Evolutionary conservation across 2,888 invertebrate genomes (phyloP).

Genomic region (Brassicogethes aeneus): DNA sequence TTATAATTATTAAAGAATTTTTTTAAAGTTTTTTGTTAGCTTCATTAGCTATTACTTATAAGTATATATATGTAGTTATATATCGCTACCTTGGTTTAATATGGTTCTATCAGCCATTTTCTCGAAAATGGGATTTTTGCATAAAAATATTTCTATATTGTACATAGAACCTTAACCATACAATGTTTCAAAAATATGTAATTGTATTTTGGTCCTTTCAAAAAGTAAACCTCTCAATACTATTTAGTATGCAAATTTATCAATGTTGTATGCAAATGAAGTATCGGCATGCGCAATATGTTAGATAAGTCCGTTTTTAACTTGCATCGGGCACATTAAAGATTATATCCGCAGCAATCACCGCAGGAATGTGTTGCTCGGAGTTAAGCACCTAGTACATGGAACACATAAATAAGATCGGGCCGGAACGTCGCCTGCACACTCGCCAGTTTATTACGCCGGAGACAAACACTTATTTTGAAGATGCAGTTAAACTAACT

Average conservation of each 20-base stretch:
- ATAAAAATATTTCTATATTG: no score
- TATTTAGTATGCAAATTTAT: neutral
- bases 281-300: neutral
- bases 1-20: no score
- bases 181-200: no score
- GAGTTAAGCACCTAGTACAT: slow-evolving; percentile 23
- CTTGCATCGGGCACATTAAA: neutral
- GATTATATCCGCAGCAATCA: slow-evolving; percentile 12
- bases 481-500: neutral
- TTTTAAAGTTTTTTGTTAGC: no score
- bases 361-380: slow-evolving; percentile 19
- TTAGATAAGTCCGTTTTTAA: slow-evolving; percentile 14
- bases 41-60: no score
- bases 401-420: slow-evolving; percentile 19
- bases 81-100: no score
- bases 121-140: no score
- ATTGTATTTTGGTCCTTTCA: no score
- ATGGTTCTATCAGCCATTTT: no score
- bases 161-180: no score
- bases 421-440: slow-evolving; percentile 10
- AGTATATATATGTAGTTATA: no score
- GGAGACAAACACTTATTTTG: neutral
- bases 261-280: neutral
- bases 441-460: neutral
- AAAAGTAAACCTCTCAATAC: no score